Base-by-base conservation (phyloP, 2,797 vertebrate genomes). In the Falco peregrinus region DNA sequence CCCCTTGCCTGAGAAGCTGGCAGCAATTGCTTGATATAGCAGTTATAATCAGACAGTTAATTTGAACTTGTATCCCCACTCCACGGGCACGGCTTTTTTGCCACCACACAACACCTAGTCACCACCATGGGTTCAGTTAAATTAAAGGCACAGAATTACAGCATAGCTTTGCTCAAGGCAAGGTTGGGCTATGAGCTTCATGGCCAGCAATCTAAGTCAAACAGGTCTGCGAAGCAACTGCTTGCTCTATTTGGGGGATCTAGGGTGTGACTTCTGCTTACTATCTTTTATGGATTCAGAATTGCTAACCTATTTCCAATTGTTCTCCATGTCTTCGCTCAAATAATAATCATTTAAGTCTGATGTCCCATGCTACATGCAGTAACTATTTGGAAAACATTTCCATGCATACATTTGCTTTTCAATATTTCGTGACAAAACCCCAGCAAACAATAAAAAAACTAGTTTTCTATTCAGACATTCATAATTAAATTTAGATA, bases 401-500 rank as follows among this genome's bases (percentile, higher is more conserved):
- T 63, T 78, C 8, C 41, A 78, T 65, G 81, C 39, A 45, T 28
- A 25, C 8, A 41, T n/a, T 56, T 60, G 1, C 1, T 68, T 91
- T 89, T 65, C 63, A 53, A 5, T 47, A 69, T 73, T 84, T 87
- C 14, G 2, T 47, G 29, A 76, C n/a, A 71, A 91, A 78, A 43
- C 2, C 3, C 0, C 20, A 90, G n/a, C 19, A 82, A 85, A 71
- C 20, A 84, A 65, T 6, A 69, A 4, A 73, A 96, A 96, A 47
- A 7, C 1, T 53, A 69, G 10, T 31, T 88, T 89, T 75, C 47
- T 51, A 84, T 69, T 84, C 76, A 90, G 39, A 94, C 51, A 68
- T n/a, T 41, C 39, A 63, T 86, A 48, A 78, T 73, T 93, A 89
- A 90, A 89, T 82, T 59, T 53, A 96, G 87, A 65, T 83, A 64